Evolutionary conservation across 2,797 vertebrate genomes (phyloP), one percentile per base, ranked within the genome.

Genomic region (Synaphobranchus kaupii): DNA sequence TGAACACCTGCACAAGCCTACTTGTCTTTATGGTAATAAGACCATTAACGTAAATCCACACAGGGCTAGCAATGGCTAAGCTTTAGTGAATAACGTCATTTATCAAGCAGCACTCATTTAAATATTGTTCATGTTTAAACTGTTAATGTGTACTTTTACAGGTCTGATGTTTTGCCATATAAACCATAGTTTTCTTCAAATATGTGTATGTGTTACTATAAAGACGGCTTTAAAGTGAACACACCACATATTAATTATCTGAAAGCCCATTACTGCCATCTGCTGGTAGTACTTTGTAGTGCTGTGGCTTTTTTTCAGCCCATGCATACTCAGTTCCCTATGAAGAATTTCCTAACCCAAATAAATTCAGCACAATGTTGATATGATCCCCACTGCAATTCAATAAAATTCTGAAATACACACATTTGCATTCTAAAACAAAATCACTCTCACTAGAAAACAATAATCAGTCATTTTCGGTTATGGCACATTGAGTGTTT

Each of bases 221-320:
- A 73, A 39, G 68, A 73, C 13, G 31, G 31, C 28, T 28, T 68
- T n/a, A 22, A 66, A 39, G 31, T 39, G 71, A 20, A 76, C 31
- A 76, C 31, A 15, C 31, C 31, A 39, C 4, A 76, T 44, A 76
- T 39, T 20, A 22, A 2, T 68, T 47, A n/a, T 66, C 31, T 22
- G 78, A 20, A 90, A 89, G 89, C 86, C 83, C 87, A 82, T 56
- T 66, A 88, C 82, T 89, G 90, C 91, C 90, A 90, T 86, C 93
- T 89, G 63, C 87, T 92, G 93, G 90, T 34, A 50, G 89, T 44
- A 66, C 66, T 48, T 2, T 28, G n/a, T 22, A 73, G 84, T 85
- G 54, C 44, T 50, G 6, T 82, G 68, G 2, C 7, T 28, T 71
- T 31, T n/a, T 66, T 12, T 31, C 66, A 31, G 25, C 68, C n/a